Conservation (phyloP, 2,797 vertebrate genomes). For the Takifugu ocellatus region DNA sequence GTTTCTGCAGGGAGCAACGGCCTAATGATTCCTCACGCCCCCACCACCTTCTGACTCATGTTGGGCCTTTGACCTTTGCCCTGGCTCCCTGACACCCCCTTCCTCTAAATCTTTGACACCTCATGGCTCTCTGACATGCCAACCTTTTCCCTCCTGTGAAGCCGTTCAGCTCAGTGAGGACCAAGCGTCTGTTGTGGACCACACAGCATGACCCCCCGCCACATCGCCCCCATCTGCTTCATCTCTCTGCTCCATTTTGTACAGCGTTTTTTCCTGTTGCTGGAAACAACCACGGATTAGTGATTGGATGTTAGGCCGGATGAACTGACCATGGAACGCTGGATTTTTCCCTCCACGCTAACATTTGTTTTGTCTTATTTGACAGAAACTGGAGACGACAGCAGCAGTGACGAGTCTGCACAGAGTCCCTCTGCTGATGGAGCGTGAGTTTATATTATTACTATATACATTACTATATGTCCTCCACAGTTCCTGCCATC, state of each 20-base stretch:
- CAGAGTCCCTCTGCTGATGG: conserved; percentile 91
- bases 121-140: conserved; percentile 28
- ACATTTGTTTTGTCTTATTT: conserved; percentile 24
- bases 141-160: conserved; percentile 24
- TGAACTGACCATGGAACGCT: neutral
- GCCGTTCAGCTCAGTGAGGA: conserved; percentile 37
- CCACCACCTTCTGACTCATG: conserved; percentile 18
- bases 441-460: conserved; percentile 71
- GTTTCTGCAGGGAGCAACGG: conserved; percentile 30
- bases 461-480: too few species aligned
- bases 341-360: neutral
- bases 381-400: conserved; percentile 90
- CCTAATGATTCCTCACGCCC: conserved; percentile 49
- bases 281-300: too few species aligned
- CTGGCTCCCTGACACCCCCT: conserved; percentile 10
- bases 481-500: too few species aligned
- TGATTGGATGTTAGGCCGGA: too few species aligned
- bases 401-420: conserved; percentile 92
- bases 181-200: conserved; percentile 28
- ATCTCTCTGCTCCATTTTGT: conserved; percentile 28
- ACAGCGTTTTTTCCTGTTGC: neutral
- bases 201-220: conserved; percentile 66
- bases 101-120: conserved; percentile 19
- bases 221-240: conserved; percentile 61
- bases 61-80: conserved; percentile 11